Evolutionary conservation across 2,797 vertebrate genomes (phyloP).

Genomic region (Ficedula albicollis): DNA sequence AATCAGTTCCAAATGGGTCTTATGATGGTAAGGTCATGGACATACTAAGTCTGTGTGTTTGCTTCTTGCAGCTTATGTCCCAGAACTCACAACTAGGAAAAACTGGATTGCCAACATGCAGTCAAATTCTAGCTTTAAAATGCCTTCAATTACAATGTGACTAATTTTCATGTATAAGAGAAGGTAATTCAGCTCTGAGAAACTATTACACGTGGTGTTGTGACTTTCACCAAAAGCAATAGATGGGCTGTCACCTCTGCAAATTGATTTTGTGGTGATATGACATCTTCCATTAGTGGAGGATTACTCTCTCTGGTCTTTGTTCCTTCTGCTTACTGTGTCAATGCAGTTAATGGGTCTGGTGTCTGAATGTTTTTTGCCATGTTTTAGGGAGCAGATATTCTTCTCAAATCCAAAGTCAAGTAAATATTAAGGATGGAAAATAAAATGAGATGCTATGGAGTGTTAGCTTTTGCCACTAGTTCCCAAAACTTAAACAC

Average conservation of each 20-base stretch:
- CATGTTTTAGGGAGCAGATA: background rate
- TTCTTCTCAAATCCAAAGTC: background rate
- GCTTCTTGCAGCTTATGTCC: background rate
- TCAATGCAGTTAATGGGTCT: background rate
- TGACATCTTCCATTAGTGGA: background rate
- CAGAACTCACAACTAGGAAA: background rate
- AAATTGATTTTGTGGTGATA: conserved; percentile 1
- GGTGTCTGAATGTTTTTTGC: background rate
- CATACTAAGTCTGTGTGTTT: background rate
- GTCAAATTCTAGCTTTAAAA: background rate
- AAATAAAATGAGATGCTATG: background rate
- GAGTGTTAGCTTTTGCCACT: background rate
- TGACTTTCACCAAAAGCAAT: background rate
- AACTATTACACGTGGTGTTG: background rate
- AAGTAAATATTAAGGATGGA: background rate
- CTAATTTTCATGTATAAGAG: background rate
- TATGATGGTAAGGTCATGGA: background rate
- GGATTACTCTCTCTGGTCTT: background rate
- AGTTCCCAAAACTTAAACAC: background rate
- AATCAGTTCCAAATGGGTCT: background rate
- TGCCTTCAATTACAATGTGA: background rate
- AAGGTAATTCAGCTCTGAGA: background rate
- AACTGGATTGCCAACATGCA: background rate
- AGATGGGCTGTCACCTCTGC: background rate
- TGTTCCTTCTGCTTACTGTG: background rate